These are phyloP conservation scores for Labeo catla DNA, from an alignment of 2,113 vertebrate species.

Conservation along the genomic window DNA sequence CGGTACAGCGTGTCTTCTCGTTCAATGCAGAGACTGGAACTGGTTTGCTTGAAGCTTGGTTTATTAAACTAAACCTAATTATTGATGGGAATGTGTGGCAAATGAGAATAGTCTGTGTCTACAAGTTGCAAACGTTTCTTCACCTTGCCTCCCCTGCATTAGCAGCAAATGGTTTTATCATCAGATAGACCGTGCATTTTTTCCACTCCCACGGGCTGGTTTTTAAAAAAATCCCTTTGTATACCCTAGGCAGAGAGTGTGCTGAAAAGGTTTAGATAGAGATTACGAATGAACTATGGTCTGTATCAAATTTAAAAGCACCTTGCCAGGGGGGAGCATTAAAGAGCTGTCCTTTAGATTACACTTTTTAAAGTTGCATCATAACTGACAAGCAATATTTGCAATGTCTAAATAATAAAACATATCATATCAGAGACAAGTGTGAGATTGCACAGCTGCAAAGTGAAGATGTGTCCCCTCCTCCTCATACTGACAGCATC, in stretches of 20 bases:
- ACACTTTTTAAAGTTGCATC: neutral
- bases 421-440: neutral
- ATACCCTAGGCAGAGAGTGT: neutral
- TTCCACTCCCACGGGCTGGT: neutral
- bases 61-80: neutral
- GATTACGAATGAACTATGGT: neutral
- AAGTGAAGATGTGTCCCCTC: neutral
- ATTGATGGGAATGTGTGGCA: neutral
- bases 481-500: neutral
- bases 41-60: neutral
- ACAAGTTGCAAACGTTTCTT: neutral
- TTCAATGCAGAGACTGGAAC: neutral
- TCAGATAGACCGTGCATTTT: constrained; percentile 21
- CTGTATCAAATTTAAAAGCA: constrained; percentile 7
- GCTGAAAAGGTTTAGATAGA: neutral
- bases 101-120: neutral
- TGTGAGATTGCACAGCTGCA: neutral
- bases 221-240: neutral
- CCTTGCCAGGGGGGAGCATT: neutral
- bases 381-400: neutral
- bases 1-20: neutral
- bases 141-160: constrained; percentile 4
- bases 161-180: constrained; percentile 26
- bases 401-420: neutral
- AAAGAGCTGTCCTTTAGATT: neutral